Conservation (phyloP, 2,113 vertebrate genomes). For the Mus musculus region GRCm39 chr15:99827501-99828000, state of each 20-base stretch:
- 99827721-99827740: slow-evolving; percentile 40
- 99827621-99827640: background rate
- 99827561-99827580: too few relatives aligned
- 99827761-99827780: slow-evolving; percentile 20
- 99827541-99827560: too few relatives aligned
- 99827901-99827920: too few relatives aligned
- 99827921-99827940: too few relatives aligned
- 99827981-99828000: background rate
- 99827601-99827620: too few relatives aligned
- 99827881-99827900: background rate
- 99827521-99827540: too few relatives aligned
- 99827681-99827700: background rate
- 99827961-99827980: too few relatives aligned
- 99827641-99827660: background rate
- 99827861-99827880: slow-evolving; percentile 43
- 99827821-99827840: slow-evolving; percentile 69
- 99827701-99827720: slow-evolving; percentile 63
- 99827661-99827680: background rate
- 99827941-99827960: background rate
- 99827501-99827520: too few relatives aligned
- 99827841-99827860: slow-evolving; percentile 44
- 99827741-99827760: slow-evolving; percentile 52
- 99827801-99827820: slow-evolving; percentile 21
- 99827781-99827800: background rate
- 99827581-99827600: too few relatives aligned